Percentiles rank a stretch among this genome's conserved stretches.
phyloP scores from a whole-genome alignment of 1,140 invertebrate genomes.

The Batillaria attramentaria region DNA sequence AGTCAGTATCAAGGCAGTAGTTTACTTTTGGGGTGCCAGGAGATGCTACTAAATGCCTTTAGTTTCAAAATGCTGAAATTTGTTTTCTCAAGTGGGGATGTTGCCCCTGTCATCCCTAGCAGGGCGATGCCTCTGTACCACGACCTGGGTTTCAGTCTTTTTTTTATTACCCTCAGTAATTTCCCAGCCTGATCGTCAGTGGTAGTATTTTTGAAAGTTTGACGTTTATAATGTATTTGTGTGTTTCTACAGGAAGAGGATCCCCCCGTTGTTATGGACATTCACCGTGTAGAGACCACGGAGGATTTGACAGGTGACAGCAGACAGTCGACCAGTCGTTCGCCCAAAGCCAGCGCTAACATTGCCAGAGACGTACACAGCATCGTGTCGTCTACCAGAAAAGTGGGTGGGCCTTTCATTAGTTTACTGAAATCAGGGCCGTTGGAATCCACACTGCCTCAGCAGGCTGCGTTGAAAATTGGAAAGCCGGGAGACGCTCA shows the following conservation, averaged over 20 bases:
- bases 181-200: no score
- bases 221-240: background rate
- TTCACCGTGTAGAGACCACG: background rate
- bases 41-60: no score
- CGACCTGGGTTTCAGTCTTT: background rate
- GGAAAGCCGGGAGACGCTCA: no score
- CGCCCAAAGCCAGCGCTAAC: background rate
- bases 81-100: no score
- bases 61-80: no score
- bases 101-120: no score
- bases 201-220: background rate
- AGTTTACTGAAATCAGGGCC: background rate
- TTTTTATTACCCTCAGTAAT: no score
- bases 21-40: no score
- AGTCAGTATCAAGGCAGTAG: background rate
- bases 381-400: background rate
- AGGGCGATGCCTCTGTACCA: background rate
- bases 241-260: slow-evolving; percentile 12
- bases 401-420: no score
- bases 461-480: no score
- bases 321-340: no score
- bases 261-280: background rate
- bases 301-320: no score
- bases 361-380: background rate
- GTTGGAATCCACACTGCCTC: background rate